Evolutionary conservation across 2,888 invertebrate genomes (phyloP).

Genomic region (Chloroclysta siterata): DNA sequence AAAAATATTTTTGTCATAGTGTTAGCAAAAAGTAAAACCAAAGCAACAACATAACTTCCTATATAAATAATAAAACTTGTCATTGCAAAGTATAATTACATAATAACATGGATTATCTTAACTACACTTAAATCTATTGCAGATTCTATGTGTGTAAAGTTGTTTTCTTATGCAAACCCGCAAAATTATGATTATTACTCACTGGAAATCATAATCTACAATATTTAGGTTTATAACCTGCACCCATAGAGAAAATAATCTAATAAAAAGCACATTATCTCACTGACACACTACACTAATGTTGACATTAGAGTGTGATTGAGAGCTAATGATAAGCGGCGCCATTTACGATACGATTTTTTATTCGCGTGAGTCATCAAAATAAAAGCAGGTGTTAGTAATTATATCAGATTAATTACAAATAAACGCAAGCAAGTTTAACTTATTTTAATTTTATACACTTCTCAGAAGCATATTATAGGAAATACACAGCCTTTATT

Average conservation of each 20-base stretch:
- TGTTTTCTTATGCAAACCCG: not conserved
- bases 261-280: too few species aligned
- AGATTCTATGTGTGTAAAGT: constrained; percentile 17
- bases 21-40: constrained; percentile 2
- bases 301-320: too few species aligned
- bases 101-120: constrained; percentile 12
- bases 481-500: constrained; percentile 34
- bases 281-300: too few species aligned
- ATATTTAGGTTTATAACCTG: constrained; percentile 1
- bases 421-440: constrained; percentile 46
- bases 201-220: constrained; percentile 19
- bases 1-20: too few species aligned
- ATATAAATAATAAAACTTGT: constrained; percentile 18
- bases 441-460: constrained; percentile 60
- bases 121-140: constrained; percentile 22
- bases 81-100: constrained; percentile 3
- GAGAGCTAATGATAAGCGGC: too few species aligned
- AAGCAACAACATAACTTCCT: constrained; percentile 7
- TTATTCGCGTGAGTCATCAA: not conserved
- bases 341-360: too few species aligned
- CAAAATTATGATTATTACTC: constrained; percentile 9
- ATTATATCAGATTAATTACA: constrained; percentile 31
- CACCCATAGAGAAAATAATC: too few species aligned
- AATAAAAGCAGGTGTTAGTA: constrained; percentile 20
- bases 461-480: constrained; percentile 71